Conservation (phyloP, 2,113 vertebrate genomes). For the Myotis brandtii region DNA sequence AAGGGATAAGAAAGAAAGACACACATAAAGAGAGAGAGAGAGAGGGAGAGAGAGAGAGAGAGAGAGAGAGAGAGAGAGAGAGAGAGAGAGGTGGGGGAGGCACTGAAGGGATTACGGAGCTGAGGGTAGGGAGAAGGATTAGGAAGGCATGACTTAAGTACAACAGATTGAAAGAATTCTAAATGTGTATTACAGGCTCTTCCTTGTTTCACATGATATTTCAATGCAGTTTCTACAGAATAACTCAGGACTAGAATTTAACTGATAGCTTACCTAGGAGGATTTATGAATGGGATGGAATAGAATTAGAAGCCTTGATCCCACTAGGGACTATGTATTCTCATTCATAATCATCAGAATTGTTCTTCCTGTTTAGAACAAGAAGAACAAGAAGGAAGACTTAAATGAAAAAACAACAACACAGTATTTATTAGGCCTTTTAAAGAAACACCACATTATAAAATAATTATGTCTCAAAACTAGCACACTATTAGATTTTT, state of each 20-base stretch:
- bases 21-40: neutral
- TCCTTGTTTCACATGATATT: slow-evolving; percentile 52
- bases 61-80: neutral
- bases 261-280: slow-evolving; percentile 67
- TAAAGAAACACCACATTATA: neutral
- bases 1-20: slow-evolving; percentile 63
- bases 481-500: neutral
- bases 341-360: slow-evolving; percentile 80
- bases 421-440: neutral
- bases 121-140: neutral
- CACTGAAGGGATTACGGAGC: slow-evolving; percentile 18
- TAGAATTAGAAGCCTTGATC: slow-evolving; percentile 81
- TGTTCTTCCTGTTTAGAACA: slow-evolving; percentile 64
- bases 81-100: neutral
- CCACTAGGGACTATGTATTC: slow-evolving; percentile 29
- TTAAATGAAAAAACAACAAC: neutral
- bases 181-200: slow-evolving; percentile 75
- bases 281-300: slow-evolving; percentile 81
- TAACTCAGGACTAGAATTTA: slow-evolving; percentile 73
- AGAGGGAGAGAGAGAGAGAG: neutral
- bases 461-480: neutral
- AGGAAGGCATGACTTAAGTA: slow-evolving; percentile 49
- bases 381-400: slow-evolving; percentile 46
- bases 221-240: slow-evolving; percentile 69
- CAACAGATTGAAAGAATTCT: slow-evolving; percentile 77